phyloP scores from a whole-genome alignment of 1,140 invertebrate genomes.

The Drosophila sucinea region DNA sequence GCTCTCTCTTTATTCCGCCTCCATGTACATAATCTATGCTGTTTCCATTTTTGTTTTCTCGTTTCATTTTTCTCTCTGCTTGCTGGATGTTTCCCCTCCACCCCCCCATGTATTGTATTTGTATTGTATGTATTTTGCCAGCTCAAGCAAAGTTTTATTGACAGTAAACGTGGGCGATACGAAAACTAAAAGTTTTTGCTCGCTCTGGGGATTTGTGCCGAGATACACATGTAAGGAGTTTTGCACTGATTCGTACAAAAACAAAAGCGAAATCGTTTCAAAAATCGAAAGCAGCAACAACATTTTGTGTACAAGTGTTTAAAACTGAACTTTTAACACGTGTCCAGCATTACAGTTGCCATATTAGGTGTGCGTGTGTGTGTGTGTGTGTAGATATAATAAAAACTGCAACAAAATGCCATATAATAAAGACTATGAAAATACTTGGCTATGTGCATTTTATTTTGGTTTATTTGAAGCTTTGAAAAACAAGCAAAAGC shows the following conservation, averaged over 20 bases:
- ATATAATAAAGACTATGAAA: conserved; percentile 51
- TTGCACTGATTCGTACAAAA: conserved; percentile 60
- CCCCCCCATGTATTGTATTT: neutral
- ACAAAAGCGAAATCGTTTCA: conserved; percentile 61
- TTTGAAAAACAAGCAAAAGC: conserved; percentile 44
- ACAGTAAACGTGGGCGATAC: conserved; percentile 76
- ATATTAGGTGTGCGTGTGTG: conserved; percentile 4
- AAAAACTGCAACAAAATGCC: conserved; percentile 49
- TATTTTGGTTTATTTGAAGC: conserved; percentile 53
- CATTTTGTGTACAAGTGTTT: conserved; percentile 76
- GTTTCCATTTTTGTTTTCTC: conserved; percentile 44
- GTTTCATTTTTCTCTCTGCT: conserved; percentile 15
- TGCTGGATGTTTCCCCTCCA: conserved; percentile 1
- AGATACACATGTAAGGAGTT: conserved; percentile 38
- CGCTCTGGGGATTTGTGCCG: conserved; percentile 63
- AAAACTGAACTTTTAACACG: conserved; percentile 75
- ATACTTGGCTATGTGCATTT: conserved; percentile 53
- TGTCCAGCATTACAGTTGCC: conserved; percentile 68
- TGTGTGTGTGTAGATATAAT: conserved; percentile 9
- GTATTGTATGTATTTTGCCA: conserved; percentile 31
- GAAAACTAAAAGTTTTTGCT: conserved; percentile 69
- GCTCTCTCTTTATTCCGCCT: conserved; percentile 3
- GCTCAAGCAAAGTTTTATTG: conserved; percentile 76
- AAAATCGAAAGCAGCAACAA: conserved; percentile 46
- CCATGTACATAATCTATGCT: conserved; percentile 51